Evolutionary conservation across 2,113 vertebrate species (phyloP), one percentile per base, ranked within the genome.

Genomic region (Poeciliopsis occidentalis): DNA sequence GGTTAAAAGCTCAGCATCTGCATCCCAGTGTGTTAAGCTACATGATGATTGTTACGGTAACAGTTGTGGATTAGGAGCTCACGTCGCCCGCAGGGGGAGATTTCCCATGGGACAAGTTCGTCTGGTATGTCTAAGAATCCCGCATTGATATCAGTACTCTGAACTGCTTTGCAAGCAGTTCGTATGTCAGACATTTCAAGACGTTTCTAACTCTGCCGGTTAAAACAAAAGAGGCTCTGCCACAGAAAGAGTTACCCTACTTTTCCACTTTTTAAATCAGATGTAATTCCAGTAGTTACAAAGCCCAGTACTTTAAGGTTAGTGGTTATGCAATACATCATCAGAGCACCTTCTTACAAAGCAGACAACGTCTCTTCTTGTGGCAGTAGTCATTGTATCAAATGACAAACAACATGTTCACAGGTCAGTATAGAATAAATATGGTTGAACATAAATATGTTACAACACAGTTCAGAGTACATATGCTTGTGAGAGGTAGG

Each of bases 401-500:
- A 61, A 80, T 88, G 83, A 88, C 71, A 86, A 44, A 73, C 76
- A 86, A 89, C 67, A 69, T 87, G 85, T 81, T 89, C 92, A 92
- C 79, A 92, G 65, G 80, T 84, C 80, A 88, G 86, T 89, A 90
- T 75, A 85, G 78, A 93, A 93, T 93, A 95, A 94, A 94, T 92
- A 88, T 68, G 62, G 75, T 93, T 76, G 81, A 89, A 89, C 79
- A 93, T 93, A 92, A 93, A 94, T 91, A 93, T 84, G 83, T 86
- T 86, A 86, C 17, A 71, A 79, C 83, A 78, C 87, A 92, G 63
- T 90, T 86, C 71, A 82, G 93, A 92, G 85, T 71, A 78, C 83
- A 90, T 84, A 86, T 84, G 87, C 72, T 87, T 84, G 85, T 88
- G 79, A 95, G 94, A 96, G 94, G 94, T 92, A 95, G 93, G 81